Evolutionary conservation across 2,113 vertebrate genomes (phyloP).

Genomic region (Sturnira hondurensis): DNA sequence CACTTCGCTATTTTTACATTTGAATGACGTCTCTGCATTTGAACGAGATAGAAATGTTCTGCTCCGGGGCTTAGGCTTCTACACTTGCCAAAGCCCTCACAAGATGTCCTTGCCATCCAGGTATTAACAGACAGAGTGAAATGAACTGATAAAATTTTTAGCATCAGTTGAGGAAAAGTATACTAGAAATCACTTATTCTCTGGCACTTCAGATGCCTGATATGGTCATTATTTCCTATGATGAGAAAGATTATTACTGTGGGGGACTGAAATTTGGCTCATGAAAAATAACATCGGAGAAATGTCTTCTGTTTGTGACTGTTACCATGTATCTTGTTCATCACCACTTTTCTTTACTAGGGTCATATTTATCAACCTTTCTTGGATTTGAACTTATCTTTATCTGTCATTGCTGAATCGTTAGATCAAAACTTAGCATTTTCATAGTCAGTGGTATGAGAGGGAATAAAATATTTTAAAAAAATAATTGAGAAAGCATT

Average conservation of each 20-base stretch:
- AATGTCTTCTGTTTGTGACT: background rate
- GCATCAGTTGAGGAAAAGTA: constrained; percentile 69
- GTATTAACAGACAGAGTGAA: constrained; percentile 34
- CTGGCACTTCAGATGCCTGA: background rate
- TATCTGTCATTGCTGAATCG: background rate
- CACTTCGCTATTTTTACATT: constrained; percentile 60
- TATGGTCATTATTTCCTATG: constrained; percentile 31
- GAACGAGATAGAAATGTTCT: constrained; percentile 59
- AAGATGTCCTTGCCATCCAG: background rate
- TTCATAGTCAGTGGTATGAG: background rate
- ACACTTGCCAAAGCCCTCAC: constrained; percentile 18
- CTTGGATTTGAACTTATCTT: background rate
- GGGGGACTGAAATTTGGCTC: constrained; percentile 41
- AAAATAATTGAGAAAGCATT: background rate
- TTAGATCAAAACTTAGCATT: background rate
- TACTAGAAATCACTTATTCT: constrained; percentile 14
- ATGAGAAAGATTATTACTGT: constrained; percentile 1
- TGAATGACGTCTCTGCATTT: constrained; percentile 53
- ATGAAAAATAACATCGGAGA: constrained; percentile 41
- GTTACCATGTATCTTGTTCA: background rate
- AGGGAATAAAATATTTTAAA: background rate
- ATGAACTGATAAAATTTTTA: constrained; percentile 58
- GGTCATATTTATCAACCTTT: background rate
- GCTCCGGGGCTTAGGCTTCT: constrained; percentile 50
- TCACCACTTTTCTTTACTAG: background rate